phyloP scores from a whole-genome alignment of 2,113 vertebrate genomes.

The Carettochelys insculpta region DNA sequence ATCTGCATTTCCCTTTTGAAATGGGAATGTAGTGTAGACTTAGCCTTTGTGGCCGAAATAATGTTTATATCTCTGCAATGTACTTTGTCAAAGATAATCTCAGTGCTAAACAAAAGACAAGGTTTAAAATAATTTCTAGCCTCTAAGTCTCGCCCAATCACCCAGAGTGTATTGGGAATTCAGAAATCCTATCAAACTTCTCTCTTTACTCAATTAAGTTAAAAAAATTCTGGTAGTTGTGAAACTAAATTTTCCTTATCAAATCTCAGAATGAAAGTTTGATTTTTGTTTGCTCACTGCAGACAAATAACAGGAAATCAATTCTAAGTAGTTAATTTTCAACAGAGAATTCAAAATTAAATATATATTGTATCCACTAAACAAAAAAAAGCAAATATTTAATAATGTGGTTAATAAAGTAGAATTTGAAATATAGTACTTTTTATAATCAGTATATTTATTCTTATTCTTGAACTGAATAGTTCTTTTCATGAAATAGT shows the following conservation, averaged over 20 bases:
- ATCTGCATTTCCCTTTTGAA: no score
- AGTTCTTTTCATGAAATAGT: constrained; percentile 26
- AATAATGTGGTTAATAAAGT: background rate
- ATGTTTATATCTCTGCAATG: background rate
- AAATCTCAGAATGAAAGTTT: background rate
- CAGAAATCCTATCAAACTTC: background rate
- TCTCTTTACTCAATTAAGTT: background rate
- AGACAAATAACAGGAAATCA: background rate
- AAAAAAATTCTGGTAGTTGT: background rate
- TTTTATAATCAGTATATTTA: background rate
- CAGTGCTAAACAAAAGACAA: background rate
- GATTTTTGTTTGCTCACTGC: background rate
- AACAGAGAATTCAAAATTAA: background rate
- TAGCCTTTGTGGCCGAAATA: no score
- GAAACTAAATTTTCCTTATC: background rate
- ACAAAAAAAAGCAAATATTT: background rate
- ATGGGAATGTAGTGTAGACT: no score
- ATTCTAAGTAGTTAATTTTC: background rate
- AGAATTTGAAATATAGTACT: background rate
- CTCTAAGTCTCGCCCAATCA: accelerated
- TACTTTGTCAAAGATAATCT: background rate
- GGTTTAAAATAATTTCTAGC: background rate
- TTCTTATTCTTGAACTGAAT: constrained; percentile 22
- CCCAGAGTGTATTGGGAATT: background rate
- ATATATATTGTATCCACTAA: background rate